Evolutionary conservation across 2,888 invertebrate genomes (phyloP).

Genomic region (Drosophila mimica): DNA sequence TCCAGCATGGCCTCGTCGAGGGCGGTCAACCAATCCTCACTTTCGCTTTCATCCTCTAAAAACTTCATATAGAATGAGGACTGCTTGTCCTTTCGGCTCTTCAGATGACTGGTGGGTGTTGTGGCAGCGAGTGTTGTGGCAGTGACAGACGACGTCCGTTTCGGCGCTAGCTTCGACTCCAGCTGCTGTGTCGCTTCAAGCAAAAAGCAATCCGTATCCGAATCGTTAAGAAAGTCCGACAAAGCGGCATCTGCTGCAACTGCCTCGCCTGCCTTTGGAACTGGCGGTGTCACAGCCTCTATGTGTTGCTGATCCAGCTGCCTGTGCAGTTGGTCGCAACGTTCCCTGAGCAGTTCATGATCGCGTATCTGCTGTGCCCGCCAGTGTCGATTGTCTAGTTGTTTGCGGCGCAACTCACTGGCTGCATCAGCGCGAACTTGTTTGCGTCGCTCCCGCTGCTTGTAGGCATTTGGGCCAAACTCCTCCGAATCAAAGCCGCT

Average conservation of each 20-base stretch:
- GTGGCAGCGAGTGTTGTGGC: slow-evolving; percentile 19
- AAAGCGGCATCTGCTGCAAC: slow-evolving; percentile 44
- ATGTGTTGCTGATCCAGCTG: slow-evolving; percentile 63
- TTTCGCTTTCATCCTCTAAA: slow-evolving; percentile 79
- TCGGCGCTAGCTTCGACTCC: slow-evolving; percentile 63
- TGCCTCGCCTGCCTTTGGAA: not conserved
- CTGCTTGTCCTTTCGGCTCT: slow-evolving; percentile 63
- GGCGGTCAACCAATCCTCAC: slow-evolving; percentile 82
- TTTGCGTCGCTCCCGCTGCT: slow-evolving; percentile 47
- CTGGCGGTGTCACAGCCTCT: not conserved
- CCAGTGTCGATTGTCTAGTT: slow-evolving; percentile 67
- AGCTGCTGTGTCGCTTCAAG: slow-evolving; percentile 81
- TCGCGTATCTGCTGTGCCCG: slow-evolving; percentile 73
- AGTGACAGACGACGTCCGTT: slow-evolving; percentile 13
- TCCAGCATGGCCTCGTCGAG: slow-evolving; percentile 77
- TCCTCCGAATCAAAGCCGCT: slow-evolving; percentile 75
- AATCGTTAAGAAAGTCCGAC: slow-evolving; percentile 80
- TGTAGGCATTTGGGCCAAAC: slow-evolving; percentile 38
- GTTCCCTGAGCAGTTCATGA: slow-evolving; percentile 75
- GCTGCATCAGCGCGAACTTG: slow-evolving; percentile 50
- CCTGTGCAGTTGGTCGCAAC: slow-evolving; percentile 76
- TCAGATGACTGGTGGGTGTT: slow-evolving; percentile 61
- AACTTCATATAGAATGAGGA: slow-evolving; percentile 82
- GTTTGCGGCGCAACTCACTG: slow-evolving; percentile 63
- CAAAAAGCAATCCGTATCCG: slow-evolving; percentile 79